Base-by-base conservation (phyloP, 2,888 invertebrate species). In the Drosophila monieri region DNA sequence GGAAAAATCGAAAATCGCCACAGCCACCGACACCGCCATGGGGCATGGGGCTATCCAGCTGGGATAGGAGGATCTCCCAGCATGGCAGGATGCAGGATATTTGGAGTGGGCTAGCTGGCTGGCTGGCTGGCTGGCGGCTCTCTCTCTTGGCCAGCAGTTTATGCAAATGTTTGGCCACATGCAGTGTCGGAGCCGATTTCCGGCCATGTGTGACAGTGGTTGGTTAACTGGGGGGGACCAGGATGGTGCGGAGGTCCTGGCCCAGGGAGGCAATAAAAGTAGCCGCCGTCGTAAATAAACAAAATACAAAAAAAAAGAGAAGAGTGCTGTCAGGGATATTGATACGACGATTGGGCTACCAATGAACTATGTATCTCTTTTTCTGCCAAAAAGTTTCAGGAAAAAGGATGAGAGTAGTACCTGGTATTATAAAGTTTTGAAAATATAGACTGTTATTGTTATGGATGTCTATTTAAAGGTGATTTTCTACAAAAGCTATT, bases 91-190 rank as follows among this genome's bases (percentile, higher is more conserved):
- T 41, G 39, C 39, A 41, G 43, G 43, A 43, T 21, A 21, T 10
- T n/a, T 10, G 27, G 43, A 30, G 6, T 10, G 54, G 21, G 12
- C 6, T 41, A 10, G 9, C 21, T 27, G 25, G 23, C 9, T 27
- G 27, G 43, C 21, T 21, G 21, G 9, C 25, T 12, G 30, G 32
- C 37, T 54, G 46, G 30, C 51, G 62, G 53, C 3, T 8, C 27
- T 27, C 48, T 53, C 58, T 64, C 74, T 65, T 57, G 59, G 64
- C 54, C 72, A 85, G 76, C 86, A 77, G 72, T 81, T 81, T 79
- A 84, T 84, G 84, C 84, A 87, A 87, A 84, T 85, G 88, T 85
- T 80, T 84, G 80, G 80, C 76, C 80, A 66, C 86, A 85, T 83
- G 80, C 80, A 80, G 84, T 76, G 84, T 76, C 83, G 80, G 69